A percentile compares a stretch with the other conserved stretches of the same genome.
These are phyloP conservation scores for Crotophaga sulcirostris DNA, from an alignment of 2,113 vertebrate species.

Conservation along the genomic window DNA sequence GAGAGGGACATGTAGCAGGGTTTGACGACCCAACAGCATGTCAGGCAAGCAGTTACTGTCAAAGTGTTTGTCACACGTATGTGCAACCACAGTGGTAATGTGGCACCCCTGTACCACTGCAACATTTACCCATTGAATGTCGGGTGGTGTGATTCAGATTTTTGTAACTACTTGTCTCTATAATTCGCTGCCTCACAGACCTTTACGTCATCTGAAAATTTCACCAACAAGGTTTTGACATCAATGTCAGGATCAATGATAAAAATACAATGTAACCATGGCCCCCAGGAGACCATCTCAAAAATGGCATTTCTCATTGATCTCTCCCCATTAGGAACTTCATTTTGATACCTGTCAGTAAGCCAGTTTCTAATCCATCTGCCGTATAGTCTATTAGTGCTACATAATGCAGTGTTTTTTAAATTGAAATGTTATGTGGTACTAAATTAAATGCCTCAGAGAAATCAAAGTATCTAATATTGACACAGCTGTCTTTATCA, in stretches of 20 bases:
- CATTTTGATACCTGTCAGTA: conserved; percentile 7
- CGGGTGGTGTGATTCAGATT: accelerated
- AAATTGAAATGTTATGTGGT: conserved; percentile 2
- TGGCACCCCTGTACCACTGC: accelerated
- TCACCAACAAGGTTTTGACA: not conserved
- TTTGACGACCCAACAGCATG: not conserved
- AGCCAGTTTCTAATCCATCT: conserved; percentile 24
- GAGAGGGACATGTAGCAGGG: not conserved
- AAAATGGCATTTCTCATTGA: conserved; percentile 2
- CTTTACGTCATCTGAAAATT: not conserved
- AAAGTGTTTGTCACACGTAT: not conserved
- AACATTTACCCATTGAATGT: not conserved
- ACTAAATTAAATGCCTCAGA: conserved; percentile 20
- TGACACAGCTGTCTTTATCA: not conserved
- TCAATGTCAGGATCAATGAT: not conserved
- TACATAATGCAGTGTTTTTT: not conserved
- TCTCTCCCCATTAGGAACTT: conserved; percentile 20
- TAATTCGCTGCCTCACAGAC: not conserved
- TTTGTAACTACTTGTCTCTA: not conserved
- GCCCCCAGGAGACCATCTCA: not conserved
- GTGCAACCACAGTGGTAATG: not conserved
- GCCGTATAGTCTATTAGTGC: not conserved
- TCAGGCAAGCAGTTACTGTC: not conserved
- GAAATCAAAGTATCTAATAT: conserved; percentile 21
- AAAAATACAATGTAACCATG: not conserved